Conservation (phyloP, 1,140 invertebrate genomes). For the Drosophila hydei region DNA sequence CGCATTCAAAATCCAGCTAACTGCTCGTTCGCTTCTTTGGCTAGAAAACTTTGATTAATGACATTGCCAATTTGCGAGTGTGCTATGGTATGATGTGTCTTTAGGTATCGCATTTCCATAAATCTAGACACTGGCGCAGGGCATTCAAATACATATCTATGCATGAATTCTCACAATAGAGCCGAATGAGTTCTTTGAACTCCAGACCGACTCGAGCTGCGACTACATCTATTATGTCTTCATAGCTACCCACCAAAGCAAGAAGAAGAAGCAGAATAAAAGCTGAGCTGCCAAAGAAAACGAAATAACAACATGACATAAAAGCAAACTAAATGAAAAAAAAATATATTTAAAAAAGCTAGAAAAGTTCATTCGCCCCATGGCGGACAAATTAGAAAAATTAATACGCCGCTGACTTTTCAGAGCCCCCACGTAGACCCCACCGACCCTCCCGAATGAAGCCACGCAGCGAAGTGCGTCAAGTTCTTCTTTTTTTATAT, state of each 20-base stretch:
- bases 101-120: slow-evolving; percentile 49
- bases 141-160: slow-evolving; percentile 66
- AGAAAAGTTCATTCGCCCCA: slow-evolving; percentile 77
- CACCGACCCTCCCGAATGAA: slow-evolving; percentile 24
- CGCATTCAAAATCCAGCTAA: neutral
- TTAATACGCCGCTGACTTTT: slow-evolving; percentile 72
- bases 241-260: slow-evolving; percentile 52
- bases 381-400: slow-evolving; percentile 80
- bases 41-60: slow-evolving; percentile 49
- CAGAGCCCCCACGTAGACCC: slow-evolving; percentile 35
- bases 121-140: slow-evolving; percentile 34
- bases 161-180: slow-evolving; percentile 78
- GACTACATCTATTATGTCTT: slow-evolving; percentile 80
- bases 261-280: slow-evolving; percentile 42
- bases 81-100: slow-evolving; percentile 36
- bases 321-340: slow-evolving; percentile 58
- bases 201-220: slow-evolving; percentile 39
- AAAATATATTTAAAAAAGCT: slow-evolving; percentile 53
- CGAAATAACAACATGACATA: slow-evolving; percentile 81
- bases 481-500: slow-evolving; percentile 45
- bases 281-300: slow-evolving; percentile 73
- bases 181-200: slow-evolving; percentile 75
- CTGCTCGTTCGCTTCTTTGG: too few species aligned
- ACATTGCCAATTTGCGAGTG: slow-evolving; percentile 38
- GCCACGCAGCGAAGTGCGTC: slow-evolving; percentile 65